Base-by-base conservation (phyloP, 1,140 invertebrate species). In the Drosophila mojavensis region DNA sequence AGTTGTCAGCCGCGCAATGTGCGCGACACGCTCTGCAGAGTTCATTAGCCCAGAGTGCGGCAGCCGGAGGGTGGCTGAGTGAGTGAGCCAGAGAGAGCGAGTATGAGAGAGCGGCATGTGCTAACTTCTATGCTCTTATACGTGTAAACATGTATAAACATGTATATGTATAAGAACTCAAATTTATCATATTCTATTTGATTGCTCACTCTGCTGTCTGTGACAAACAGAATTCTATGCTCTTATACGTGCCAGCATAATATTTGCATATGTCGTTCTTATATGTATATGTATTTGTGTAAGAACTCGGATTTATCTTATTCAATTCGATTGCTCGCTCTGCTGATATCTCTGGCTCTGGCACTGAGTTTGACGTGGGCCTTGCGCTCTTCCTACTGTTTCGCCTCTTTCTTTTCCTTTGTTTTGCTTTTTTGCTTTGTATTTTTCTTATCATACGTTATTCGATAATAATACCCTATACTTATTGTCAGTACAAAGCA, bases 31-130 rank as follows among this genome's bases (percentile, higher is more conserved):
- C 58, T 47, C 43, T 33, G 24, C 61, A 43, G 54, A 71, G 68
- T 71, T 71, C 68, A 65, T 65, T 71, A 59, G 53, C 68, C 68
- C 53, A 66, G 15, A 26, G 50, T 54, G 47, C 17, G 17, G 15
- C 13, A 2, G 41, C 5, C 3, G 4, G 3, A 24, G 47, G 17
- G 47, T 10, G 45, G 7, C 17, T 17, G 47, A 26, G 47, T 54
- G 39, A 45, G 20, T 17, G 17, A 48, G 15, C 0, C 17, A 17
- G 47, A 1, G 3, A 50, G 47, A 9, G 48, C 3, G 20, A 4
- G 24, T 5, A 11, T 1, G 47, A 48, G 47, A 24, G 17, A 48
- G 20, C 15, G 15, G n/a, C 26, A 58, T 26, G n/a, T 41, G 33
- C 4, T 39, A 10, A 39, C 1, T 13, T 11, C 36, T 13, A 13